Base-by-base conservation (phyloP, 1,140 invertebrate species). In the Bombus confusus region DNA sequence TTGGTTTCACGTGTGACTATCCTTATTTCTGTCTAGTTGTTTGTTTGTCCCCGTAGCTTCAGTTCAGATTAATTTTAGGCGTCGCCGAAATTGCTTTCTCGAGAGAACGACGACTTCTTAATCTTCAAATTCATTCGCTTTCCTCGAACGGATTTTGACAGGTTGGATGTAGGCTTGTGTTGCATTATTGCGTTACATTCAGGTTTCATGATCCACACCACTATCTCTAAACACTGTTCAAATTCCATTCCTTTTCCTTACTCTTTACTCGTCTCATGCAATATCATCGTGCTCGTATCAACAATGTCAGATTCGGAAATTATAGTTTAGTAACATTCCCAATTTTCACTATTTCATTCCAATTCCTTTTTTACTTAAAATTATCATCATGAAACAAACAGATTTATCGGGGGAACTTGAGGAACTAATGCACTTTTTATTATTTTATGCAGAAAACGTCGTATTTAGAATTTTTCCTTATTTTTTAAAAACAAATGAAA, bases 31-130 rank as follows among this genome's bases (percentile, higher is more conserved):
- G 59, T 52, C 76, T 78, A 31, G 77, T 66, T 78, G 43, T 59
- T n/a, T 18, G 28, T 69, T 28, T 37, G n/a, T 87, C 18, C 25
- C 41, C 71, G 25, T 41, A 28, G 1, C 47, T 74, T 39, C 52
- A 34, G 34, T 62, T 43, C 74, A 25, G 31, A 47, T 71, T 79
- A 72, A 85, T 59, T 85, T 85, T 79, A 79, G 47, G 52, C 66
- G 12, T 41, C 31, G 76, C 47, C 34, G 22, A 47, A 43, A 28
- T 77, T 57, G 25, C 41, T 77, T 69, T 31, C 52, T 52, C 37
- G 25, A 71, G n/a, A 62, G 64, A 78, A 25, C 66, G 4, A 71
- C 28, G 10, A 72, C 41, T 39, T 43, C 37, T 59, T 28, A 47
- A 69, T 83, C 22, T 59, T 3, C 3, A 39, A 69, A 76, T 68